These are phyloP conservation scores for Thelaira solivaga DNA, from an alignment of 2,888 invertebrate species.

Conservation along the genomic window DNA sequence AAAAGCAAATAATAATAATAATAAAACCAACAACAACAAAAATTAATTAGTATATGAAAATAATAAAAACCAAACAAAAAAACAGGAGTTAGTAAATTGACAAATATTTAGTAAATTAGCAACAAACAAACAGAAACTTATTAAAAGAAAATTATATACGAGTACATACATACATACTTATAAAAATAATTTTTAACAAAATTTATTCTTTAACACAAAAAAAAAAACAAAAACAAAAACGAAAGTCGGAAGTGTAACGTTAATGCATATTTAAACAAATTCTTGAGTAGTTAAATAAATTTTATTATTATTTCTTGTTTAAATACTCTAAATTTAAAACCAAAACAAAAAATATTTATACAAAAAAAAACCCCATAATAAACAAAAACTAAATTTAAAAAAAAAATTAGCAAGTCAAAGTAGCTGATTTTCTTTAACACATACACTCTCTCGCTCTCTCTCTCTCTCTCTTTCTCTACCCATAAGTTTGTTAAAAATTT, in stretches of 20 bases:
- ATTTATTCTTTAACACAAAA: constrained; percentile 29
- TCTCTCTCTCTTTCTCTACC: no score
- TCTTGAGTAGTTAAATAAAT: constrained; percentile 42
- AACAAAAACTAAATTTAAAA: no score
- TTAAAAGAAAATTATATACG: no score
- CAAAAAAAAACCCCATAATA: no score
- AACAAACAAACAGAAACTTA: background rate
- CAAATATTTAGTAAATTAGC: constrained; percentile 41
- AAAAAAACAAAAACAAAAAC: constrained; percentile 15
- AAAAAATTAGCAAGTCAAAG: constrained; percentile 38
- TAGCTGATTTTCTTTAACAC: constrained; percentile 20
- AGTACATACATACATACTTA: no score
- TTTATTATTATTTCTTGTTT: constrained; percentile 34
- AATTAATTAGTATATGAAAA: no score
- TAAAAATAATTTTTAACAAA: constrained; percentile 15
- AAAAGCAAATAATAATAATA: background rate
- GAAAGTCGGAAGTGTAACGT: no score
- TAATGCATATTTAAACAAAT: constrained; percentile 23
- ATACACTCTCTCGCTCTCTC: no score
- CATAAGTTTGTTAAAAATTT: constrained; percentile 25
- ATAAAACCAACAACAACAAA: constrained; percentile 1
- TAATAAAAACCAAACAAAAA: no score
- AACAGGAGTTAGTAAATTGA: constrained; percentile 39
- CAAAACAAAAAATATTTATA: no score
- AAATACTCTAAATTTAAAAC: background rate